phyloP scores from a whole-genome alignment of 2,797 vertebrate genomes.

The Dicrostonyx torquatus region DNA sequence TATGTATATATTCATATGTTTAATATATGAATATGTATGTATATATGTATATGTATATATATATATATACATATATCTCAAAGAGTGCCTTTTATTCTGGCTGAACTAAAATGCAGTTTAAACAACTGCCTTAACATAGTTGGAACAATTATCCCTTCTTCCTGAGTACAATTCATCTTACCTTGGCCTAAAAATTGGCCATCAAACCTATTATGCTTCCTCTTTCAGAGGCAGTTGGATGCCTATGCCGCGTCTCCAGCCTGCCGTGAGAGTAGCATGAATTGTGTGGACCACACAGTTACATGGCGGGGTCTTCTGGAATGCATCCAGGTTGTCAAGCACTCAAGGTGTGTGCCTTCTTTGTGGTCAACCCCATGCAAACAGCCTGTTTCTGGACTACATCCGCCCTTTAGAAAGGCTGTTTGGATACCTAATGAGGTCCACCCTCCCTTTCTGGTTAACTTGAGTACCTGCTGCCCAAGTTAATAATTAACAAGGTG shows the following conservation, averaged over 20 bases:
- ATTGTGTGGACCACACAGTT: not conserved
- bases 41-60: not conserved
- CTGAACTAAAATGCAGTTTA: not conserved
- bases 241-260: not conserved
- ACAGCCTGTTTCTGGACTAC: slow-evolving; percentile 15
- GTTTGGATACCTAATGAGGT: slow-evolving; percentile 75
- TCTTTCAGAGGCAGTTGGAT: not conserved
- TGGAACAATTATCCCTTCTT: slow-evolving; percentile 26
- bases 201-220: not conserved
- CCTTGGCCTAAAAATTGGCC: slow-evolving; percentile 31
- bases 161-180: not conserved
- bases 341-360: not conserved
- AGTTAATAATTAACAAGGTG: slow-evolving; percentile 82
- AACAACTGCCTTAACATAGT: slow-evolving; percentile 1
- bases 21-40: not conserved
- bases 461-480: slow-evolving; percentile 73
- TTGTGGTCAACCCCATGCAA: slow-evolving; percentile 20
- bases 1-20: not conserved
- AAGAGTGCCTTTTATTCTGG: not conserved
- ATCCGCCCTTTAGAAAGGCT: slow-evolving; percentile 64
- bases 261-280: not conserved
- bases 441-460: slow-evolving; percentile 69
- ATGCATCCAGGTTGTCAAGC: not conserved
- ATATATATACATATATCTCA: not conserved
- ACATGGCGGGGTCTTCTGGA: not conserved